Base-by-base conservation (phyloP, 2,113 vertebrate species). In the Herpetotheres cachinnans region DNA sequence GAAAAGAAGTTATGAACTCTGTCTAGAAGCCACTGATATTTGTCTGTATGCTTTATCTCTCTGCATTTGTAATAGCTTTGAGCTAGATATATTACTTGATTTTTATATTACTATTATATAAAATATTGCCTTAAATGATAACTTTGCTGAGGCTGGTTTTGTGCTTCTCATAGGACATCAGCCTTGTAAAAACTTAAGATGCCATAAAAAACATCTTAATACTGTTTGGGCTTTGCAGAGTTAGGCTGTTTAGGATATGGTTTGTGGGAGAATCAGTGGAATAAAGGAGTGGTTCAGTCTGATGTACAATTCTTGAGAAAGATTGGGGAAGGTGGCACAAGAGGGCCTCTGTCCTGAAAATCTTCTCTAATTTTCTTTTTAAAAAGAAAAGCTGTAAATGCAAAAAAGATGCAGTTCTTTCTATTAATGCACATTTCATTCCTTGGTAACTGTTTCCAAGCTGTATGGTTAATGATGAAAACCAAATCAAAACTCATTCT, bases 381-480 rank as follows among this genome's bases (percentile, higher is more conserved):
- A 34, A 54, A 82, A 67, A 58, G 26, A 47, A 40, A 80, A 79
- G 9, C 19, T 80, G 32, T 63, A 44, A 54, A 90, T 62, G 52
- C 38, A 78, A 54, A 85, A 58, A 70, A 72, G 29, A 44, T 22
- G 25, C 11, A 22, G 29, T 22, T 91, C 59, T 72, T 85, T 78
- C 58, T 74, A 27, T 67, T 72, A 59, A 38, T 1, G 2, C 27
- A 17, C 13, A 0, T 36, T 80, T 87, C 19, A 55, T 70, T 88
- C 61, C 95, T 86, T 95, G 88, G 82, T 82, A 90, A 94, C 95
- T 59, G 63, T 93, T 90, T 88, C 94, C 40, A 95, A 77, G 77
- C 27, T 9, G 8, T 74, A 55, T 52, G 79, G 74, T 72, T 92
- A 85, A 21, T 6, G 40, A n/a, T 30, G 25, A 49, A 86, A 87